Percentiles rank a stretch among this genome's conserved stretches.
Conservation (phyloP, 2,797 vertebrate species). For the Rhinichthys osculus region DNA sequence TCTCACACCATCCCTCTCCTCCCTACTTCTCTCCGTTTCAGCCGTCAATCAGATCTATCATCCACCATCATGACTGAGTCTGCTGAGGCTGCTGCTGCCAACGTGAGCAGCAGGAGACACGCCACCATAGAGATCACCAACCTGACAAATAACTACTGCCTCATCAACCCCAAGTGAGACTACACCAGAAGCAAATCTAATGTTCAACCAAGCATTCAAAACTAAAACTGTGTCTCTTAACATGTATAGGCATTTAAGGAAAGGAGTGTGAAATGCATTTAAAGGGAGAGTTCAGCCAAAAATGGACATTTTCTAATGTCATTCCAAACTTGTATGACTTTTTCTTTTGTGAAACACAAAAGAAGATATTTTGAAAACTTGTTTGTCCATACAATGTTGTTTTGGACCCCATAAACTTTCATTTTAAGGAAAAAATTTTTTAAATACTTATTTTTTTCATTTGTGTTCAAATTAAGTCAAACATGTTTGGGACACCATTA, state of each 20-base stretch:
- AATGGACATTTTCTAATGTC: not conserved
- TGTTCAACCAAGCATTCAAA: conserved; percentile 8
- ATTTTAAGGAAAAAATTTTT: not conserved
- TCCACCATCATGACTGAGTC: conserved; percentile 69
- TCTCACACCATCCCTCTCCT: conserved; percentile 13
- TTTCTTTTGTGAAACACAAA: not conserved
- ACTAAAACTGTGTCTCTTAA: not conserved
- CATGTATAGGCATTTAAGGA: not conserved
- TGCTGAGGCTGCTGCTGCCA: conserved; percentile 73
- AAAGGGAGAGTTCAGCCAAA: not conserved
- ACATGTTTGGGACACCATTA: not conserved
- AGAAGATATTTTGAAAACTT: not conserved
- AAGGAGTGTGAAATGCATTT: not conserved
- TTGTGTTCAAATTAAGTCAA: not conserved
- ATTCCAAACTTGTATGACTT: not conserved
- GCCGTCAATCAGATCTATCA: not conserved
- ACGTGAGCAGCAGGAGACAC: conserved; percentile 69
- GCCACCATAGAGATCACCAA: conserved; percentile 76
- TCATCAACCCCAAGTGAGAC: conserved; percentile 76
- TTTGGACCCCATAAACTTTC: not conserved
- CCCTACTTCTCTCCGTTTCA: conserved; percentile 1
- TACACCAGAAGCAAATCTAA: conserved; percentile 6
- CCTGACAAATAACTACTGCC: conserved; percentile 72
- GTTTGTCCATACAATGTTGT: not conserved
- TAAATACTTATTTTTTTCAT: too few relatives aligned